phyloP scores from a whole-genome alignment of 2,888 invertebrate species.

The Lasioglossum marginatum region DNA sequence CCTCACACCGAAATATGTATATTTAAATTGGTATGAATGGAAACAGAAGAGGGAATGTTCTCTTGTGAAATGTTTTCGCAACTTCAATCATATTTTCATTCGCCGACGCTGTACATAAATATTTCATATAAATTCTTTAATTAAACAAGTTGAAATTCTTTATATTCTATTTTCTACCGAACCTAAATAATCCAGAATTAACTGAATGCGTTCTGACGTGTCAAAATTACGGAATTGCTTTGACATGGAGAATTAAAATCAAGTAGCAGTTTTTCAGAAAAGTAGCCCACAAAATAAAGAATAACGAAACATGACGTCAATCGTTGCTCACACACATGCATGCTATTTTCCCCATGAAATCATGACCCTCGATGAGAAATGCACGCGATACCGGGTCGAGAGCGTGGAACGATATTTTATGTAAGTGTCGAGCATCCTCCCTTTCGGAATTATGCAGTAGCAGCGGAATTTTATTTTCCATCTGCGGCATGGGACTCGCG shows the following conservation, averaged over 20 bases:
- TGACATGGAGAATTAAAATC: background rate
- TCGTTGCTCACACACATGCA: background rate
- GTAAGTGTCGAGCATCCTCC: slow-evolving; percentile 28
- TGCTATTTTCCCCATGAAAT: background rate
- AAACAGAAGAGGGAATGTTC: background rate
- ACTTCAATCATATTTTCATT: background rate
- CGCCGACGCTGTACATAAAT: background rate
- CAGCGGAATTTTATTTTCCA: slow-evolving; percentile 45
- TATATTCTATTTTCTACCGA: background rate
- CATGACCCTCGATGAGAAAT: slow-evolving; percentile 38
- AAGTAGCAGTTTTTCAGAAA: background rate
- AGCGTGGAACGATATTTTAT: slow-evolving; percentile 53
- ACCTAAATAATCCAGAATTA: background rate
- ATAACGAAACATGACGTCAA: background rate
- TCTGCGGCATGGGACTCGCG: slow-evolving; percentile 9
- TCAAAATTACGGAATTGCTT: background rate
- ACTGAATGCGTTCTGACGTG: background rate
- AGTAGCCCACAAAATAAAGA: background rate
- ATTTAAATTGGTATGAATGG: background rate
- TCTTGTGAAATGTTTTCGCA: background rate
- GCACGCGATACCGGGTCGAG: slow-evolving; percentile 23
- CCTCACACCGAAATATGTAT: background rate
- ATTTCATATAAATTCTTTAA: background rate
- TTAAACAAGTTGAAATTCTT: background rate
- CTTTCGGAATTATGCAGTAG: slow-evolving; percentile 45